Conservation (phyloP, 2,888 invertebrate genomes). For the Lasioglossum marginatum region DNA sequence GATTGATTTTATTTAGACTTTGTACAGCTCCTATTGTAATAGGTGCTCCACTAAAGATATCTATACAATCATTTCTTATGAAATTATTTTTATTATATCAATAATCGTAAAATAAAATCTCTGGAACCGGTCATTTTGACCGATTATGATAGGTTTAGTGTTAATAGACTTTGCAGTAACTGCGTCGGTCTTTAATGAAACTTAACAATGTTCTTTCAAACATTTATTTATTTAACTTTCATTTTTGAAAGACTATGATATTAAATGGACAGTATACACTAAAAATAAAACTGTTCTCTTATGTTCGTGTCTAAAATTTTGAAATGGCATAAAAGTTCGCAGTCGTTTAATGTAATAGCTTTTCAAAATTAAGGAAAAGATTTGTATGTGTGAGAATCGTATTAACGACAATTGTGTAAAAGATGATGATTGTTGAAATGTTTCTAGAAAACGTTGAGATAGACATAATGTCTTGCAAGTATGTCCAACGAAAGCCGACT, state of each 20-base stretch:
- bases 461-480: constrained; percentile 25
- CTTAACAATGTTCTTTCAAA: neutral
- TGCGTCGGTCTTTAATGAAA: neutral
- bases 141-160: too few relatives aligned
- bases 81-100: too few relatives aligned
- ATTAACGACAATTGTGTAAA: neutral
- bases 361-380: neutral
- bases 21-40: too few relatives aligned
- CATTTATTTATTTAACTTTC: neutral
- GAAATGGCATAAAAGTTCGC: neutral
- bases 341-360: neutral
- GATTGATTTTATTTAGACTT: too few relatives aligned
- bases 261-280: neutral
- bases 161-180: neutral
- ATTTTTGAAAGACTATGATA: neutral
- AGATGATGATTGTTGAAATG: neutral
- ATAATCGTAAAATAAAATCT: too few relatives aligned
- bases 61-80: too few relatives aligned
- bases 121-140: too few relatives aligned
- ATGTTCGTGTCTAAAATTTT: neutral
- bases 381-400: neutral
- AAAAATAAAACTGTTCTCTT: neutral
- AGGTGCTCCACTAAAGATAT: too few relatives aligned
- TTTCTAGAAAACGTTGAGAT: neutral
- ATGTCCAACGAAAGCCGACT: constrained; percentile 23